Conservation (phyloP, 2,113 vertebrate genomes). For the Malurus melanocephalus region DNA sequence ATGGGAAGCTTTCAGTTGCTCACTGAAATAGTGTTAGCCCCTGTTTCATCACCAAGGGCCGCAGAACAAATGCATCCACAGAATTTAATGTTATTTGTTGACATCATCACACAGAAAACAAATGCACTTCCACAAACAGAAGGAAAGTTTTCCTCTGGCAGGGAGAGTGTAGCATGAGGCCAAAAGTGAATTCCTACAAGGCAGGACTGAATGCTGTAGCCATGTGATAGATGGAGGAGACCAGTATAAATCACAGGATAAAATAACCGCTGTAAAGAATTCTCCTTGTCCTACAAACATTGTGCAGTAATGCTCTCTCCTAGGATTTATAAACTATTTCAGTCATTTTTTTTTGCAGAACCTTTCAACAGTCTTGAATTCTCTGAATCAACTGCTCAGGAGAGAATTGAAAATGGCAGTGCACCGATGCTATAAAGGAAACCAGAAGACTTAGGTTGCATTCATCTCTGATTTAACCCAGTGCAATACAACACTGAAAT, state of each 20-base stretch:
- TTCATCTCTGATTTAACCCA: neutral
- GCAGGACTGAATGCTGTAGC: neutral
- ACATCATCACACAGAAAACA: neutral
- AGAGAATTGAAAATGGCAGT: constrained; percentile 25
- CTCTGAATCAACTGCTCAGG: neutral
- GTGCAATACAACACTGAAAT: neutral
- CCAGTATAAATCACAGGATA: constrained; percentile 44
- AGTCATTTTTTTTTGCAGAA: constrained; percentile 15
- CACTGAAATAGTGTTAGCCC: neutral
- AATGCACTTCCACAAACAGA: neutral
- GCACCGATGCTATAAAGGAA: neutral
- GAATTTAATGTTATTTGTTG: neutral
- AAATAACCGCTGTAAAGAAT: constrained; percentile 25
- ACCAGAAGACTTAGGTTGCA: neutral
- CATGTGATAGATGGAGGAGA: constrained; percentile 16
- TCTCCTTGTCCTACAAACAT: constrained; percentile 23
- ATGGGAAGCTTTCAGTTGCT: neutral
- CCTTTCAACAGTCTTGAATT: constrained; percentile 30
- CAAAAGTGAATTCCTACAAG: constrained; percentile 27
- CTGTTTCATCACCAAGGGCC: neutral
- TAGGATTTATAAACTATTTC: constrained; percentile 55
- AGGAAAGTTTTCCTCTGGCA: neutral
- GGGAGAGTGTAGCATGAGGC: neutral
- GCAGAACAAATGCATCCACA: neutral
- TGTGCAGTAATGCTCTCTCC: constrained; percentile 20